Base-by-base conservation (phyloP, 2,888 invertebrate species). In the Aspidiotus rigidus region DNA sequence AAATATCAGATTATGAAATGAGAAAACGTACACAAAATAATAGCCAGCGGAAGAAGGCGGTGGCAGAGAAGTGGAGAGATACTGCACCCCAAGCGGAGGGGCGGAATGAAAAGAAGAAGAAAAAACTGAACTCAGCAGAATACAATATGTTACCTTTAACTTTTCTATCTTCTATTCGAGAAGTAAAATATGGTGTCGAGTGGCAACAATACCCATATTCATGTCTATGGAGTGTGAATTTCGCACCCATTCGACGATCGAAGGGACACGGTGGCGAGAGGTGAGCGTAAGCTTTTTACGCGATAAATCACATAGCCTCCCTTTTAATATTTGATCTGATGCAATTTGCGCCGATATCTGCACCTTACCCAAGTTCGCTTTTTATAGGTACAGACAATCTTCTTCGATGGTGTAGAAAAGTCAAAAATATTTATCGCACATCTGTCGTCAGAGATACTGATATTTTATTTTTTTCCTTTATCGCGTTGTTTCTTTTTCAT, bases 71-170 rank as follows among this genome's bases (percentile, higher is more conserved):
- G 28, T 28, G 28, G 28, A 5, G 28, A 28, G 28, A 28, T 28
- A 28, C 28, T 28, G 28, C 28, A 28, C 28, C 28, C 28, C 28
- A 5, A 1, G 28, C 1, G 28, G n/a, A 49, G 6, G n/a, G 49
- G 6, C 1, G 39, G 28, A 28, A 39, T 59, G 28, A 59, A 13
- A 59, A 13, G 16, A 15, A 59, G 28, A 28, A 59, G 16, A 49
- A 59, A 41, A 64, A 59, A 67, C 59, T 60, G 44, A 67, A 67
- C 59, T 59, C 60, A 67, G 67, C 59, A 67, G 60, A 60, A 67
- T 67, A 67, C 67, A 67, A 67, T 67, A 67, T 67, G 67, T 67
- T 67, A 59, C 67, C 67, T 67, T 67, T 67, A 67, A 67, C 64
- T 64, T 64, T 64, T 64, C 64, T 64, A 64, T 64, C 64, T 64